Evolutionary conservation across 2,113 vertebrate genomes (phyloP), one percentile per base, ranked within the genome.

Genomic region (Silurus meridionalis): DNA sequence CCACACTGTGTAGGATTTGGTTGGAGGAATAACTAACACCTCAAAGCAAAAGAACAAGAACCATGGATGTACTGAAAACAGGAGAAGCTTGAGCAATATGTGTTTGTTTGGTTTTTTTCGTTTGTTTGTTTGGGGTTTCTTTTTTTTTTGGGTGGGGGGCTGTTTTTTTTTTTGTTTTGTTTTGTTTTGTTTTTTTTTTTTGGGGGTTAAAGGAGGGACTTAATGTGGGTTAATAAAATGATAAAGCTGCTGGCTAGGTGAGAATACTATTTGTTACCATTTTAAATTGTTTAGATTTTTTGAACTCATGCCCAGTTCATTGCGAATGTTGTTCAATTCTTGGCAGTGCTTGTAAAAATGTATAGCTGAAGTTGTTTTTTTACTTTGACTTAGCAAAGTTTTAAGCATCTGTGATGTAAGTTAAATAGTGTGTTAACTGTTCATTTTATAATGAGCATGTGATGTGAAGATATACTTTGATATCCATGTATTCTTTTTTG

Each of bases 231-330:
- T 80, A 60, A 80, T 80, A 21, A 4, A 60, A 8, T 25, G 28
- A 60, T 80, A 60, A 80, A 80, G 77, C 77, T 80, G 55, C 55
- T 80, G 77, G 25, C 55, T 80, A 80, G 77, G 55, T 60, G 55
- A 37, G 28, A 58, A 58, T 79, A 58, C 7, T 78, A n/a, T n/a
- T 7, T 57, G 57, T 78, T 78, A 78, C 52, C 11, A 6, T 57
- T 78, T 78, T 28, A 78, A 25, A 57, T 55, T 25, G 23, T 78
- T 78, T 78, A 28, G 13, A 78, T 55, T 55, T 25, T 17, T 57
- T n/a, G 57, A 57, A 25, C 23, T 78, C 13, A 19, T 25, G 75
- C 50, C 57, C 52, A 78, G 52, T 55, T 78, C 52, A 14, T 55
- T 8, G 52, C 2, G 0, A 74, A 50, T 74, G 55, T 57, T 61